phyloP scores from a whole-genome alignment of 2,888 invertebrate genomes.

The Melinopterus prodromus region DNA sequence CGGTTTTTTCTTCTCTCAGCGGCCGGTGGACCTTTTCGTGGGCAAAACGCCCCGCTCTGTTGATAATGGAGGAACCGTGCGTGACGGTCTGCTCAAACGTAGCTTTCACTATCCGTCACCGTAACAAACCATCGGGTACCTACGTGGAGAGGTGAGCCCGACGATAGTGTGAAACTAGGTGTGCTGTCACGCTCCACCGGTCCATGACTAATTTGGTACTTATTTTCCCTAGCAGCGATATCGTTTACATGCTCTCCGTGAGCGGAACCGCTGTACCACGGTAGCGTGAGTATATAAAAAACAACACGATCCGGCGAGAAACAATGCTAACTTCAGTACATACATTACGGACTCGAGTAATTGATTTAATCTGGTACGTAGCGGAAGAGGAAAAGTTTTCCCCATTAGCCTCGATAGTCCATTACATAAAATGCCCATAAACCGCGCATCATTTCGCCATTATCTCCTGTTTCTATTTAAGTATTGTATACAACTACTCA shows the following conservation, averaged over 20 bases:
- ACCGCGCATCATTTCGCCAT: background rate
- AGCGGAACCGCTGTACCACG: slow-evolving; percentile 16
- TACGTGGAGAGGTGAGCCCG: slow-evolving; percentile 38
- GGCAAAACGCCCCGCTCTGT: background rate
- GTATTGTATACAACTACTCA: background rate
- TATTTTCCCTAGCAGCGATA: slow-evolving; percentile 47
- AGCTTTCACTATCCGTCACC: background rate
- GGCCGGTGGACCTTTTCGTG: background rate
- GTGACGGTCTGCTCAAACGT: background rate
- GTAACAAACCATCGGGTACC: slow-evolving; percentile 4
- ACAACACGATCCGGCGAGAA: background rate
- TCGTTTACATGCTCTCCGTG: slow-evolving; percentile 50
- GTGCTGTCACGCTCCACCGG: slow-evolving; percentile 57
- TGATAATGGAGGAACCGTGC: background rate
- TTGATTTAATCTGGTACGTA: background rate
- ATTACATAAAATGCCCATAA: background rate
- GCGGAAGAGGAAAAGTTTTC: background rate
- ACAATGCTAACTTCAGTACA: background rate
- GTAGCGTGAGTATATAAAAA: slow-evolving; percentile 10
- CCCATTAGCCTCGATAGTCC: background rate
- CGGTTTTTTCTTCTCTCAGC: background rate
- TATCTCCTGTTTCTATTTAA: background rate
- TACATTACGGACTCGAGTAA: slow-evolving; percentile 4
- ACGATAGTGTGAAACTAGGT: slow-evolving; percentile 60
- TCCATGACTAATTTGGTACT: slow-evolving; percentile 58